phyloP scores from a whole-genome alignment of 2,888 invertebrate genomes.

The Campoplex capitator region DNA sequence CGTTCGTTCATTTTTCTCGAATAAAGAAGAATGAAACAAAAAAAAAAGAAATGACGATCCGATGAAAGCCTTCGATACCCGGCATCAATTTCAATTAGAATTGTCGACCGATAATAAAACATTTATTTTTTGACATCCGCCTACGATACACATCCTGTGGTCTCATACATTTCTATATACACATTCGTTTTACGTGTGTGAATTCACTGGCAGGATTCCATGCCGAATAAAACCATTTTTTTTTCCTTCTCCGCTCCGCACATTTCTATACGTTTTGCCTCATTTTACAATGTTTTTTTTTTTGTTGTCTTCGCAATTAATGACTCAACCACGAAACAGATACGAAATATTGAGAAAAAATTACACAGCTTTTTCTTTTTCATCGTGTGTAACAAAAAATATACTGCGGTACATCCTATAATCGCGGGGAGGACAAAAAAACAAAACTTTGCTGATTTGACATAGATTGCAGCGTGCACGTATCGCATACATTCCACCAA shows the following conservation, averaged over 20 bases:
- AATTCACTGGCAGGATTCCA: not conserved
- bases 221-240: not conserved
- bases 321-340: not conserved
- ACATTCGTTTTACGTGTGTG: not conserved
- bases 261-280: not conserved
- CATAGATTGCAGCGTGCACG: not conserved
- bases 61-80: not conserved
- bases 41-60: not conserved
- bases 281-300: not conserved
- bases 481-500: conserved; percentile 17
- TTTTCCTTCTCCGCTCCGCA: not conserved
- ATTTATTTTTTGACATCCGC: conserved; percentile 7
- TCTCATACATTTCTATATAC: not conserved
- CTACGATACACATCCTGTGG: not conserved
- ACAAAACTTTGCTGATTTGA: not conserved
- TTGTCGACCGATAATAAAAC: conserved; percentile 15
- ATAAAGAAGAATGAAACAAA: not conserved
- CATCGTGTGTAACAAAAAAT: not conserved
- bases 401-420: not conserved
- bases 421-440: not conserved
- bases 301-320: not conserved
- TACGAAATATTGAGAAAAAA: not conserved
- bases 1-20: not conserved
- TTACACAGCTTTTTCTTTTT: not conserved
- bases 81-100: conserved; percentile 13